Percentiles rank a stretch among this genome's conserved stretches.
phyloP scores from a whole-genome alignment of 2,113 vertebrate species.

The Otus sunia region DNA sequence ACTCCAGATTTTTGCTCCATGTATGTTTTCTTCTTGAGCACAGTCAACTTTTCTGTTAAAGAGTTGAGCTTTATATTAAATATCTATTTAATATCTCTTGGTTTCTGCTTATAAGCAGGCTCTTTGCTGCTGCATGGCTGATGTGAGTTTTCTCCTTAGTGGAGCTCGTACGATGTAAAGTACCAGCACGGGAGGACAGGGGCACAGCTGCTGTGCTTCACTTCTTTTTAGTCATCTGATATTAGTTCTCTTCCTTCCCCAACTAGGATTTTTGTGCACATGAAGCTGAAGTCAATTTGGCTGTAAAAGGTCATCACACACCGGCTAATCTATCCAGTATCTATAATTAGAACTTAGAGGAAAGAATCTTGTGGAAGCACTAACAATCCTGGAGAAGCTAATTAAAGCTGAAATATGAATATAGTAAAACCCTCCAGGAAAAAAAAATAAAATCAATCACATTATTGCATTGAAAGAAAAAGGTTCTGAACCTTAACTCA shows the following conservation, averaged over 20 bases:
- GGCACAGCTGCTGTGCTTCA: not conserved
- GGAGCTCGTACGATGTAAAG: not conserved
- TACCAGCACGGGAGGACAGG: not conserved
- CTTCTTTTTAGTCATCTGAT: not conserved
- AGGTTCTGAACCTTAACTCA: not conserved
- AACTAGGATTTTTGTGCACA: not conserved
- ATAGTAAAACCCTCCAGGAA: not conserved
- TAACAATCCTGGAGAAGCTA: not conserved
- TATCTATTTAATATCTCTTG: not conserved
- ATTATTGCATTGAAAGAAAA: not conserved
- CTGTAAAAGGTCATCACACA: conserved; percentile 3
- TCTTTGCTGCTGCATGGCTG: not conserved
- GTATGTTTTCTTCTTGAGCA: not conserved
- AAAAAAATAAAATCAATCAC: not conserved
- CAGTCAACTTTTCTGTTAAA: not conserved
- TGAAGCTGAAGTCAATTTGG: not conserved
- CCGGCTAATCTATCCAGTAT: not conserved
- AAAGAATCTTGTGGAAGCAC: not conserved
- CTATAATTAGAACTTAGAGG: not conserved
- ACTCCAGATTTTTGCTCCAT: not conserved
- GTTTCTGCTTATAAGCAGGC: not conserved
- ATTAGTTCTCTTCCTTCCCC: not conserved
- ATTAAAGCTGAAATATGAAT: conserved; percentile 15
- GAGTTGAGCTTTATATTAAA: not conserved
- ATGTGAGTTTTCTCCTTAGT: not conserved